Base-by-base conservation (phyloP, 2,888 invertebrate genomes). In the Tenthredo amoena region DNA sequence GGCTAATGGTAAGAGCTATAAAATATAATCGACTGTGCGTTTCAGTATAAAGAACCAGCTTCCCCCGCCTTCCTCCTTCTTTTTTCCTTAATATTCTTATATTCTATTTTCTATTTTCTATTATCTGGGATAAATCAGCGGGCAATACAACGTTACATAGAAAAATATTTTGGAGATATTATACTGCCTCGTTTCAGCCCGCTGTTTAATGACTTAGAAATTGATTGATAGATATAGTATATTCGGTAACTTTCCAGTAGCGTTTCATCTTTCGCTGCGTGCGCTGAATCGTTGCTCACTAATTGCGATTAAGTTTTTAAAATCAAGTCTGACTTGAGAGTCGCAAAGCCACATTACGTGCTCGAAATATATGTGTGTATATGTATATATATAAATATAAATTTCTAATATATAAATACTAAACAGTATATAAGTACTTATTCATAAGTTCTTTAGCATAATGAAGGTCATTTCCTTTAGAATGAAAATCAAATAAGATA, bases 21-120 rank as follows among this genome's bases (percentile, higher is more conserved):
- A 81, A 81, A 81, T 81, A 81, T 81, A 81, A 81, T 81, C 58
- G n/a, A 62, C 81, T 81, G 81, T 81, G 81, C 81, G 81, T 81
- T 62, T 62, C 26, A 34, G 62, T 81, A 62, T n/a, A 62, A 37
- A 50, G 37, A 21, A 40, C 72, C 72, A 74, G 40, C 31, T 77
- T 55, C 55, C 55, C 55, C 40, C 72, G 72, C 21, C 7, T 72
- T 37, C 18, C 21, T 40, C n/a, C n/a, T n/a, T 31, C 31, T 18
- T 31, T 15, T 21, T 5, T 1, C 9, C 5, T 62, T 1, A 7
- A 26, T 31, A 26, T 65, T 31, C 4, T 40, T 72, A 40, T 18
- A n/a, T 40, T 40, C 40, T 55, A 79, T 79, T 9, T 31, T 15
- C 55, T 77, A 31, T 77, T 55, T 34, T 55, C 26, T 37, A 15